Percentiles rank a stretch among this genome's conserved stretches.
Conservation (phyloP, 2,888 invertebrate genomes). For the Syrphus vitripennis region DNA sequence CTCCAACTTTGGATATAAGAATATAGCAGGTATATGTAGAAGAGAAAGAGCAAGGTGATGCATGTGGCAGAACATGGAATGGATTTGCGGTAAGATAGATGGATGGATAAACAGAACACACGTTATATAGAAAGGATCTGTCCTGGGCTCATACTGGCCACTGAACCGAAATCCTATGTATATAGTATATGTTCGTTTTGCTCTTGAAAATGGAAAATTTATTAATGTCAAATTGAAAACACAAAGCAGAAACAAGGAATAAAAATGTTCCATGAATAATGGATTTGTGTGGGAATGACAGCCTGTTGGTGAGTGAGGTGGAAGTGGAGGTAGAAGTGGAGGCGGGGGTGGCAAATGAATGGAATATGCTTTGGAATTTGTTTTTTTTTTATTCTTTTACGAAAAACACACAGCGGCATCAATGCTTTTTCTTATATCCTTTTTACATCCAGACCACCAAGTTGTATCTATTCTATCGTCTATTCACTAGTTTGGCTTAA, state of each 20-base stretch:
- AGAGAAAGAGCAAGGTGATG: background rate
- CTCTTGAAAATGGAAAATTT: slow-evolving; percentile 51
- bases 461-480: too few species aligned
- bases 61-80: slow-evolving; percentile 29
- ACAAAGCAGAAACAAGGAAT: slow-evolving; percentile 43
- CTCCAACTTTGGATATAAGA: too few species aligned
- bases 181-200: slow-evolving; percentile 7
- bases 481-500: background rate
- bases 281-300: slow-evolving; percentile 65
- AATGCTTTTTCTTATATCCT: background rate
- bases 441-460: background rate
- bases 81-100: slow-evolving; percentile 43
- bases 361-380: slow-evolving; percentile 27
- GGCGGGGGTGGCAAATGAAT: background rate
- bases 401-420: background rate
- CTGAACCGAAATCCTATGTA: background rate
- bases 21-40: too few species aligned
- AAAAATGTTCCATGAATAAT: slow-evolving; percentile 60
- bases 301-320: background rate
- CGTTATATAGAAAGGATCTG: slow-evolving; percentile 7
- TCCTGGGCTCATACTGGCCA: background rate
- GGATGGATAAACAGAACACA: slow-evolving; percentile 46
- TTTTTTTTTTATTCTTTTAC: background rate
- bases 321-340: background rate
- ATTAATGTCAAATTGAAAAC: slow-evolving; percentile 58